Evolutionary conservation across 2,113 vertebrate genomes (phyloP).

Genomic region (Centrocercus urophasianus): DNA sequence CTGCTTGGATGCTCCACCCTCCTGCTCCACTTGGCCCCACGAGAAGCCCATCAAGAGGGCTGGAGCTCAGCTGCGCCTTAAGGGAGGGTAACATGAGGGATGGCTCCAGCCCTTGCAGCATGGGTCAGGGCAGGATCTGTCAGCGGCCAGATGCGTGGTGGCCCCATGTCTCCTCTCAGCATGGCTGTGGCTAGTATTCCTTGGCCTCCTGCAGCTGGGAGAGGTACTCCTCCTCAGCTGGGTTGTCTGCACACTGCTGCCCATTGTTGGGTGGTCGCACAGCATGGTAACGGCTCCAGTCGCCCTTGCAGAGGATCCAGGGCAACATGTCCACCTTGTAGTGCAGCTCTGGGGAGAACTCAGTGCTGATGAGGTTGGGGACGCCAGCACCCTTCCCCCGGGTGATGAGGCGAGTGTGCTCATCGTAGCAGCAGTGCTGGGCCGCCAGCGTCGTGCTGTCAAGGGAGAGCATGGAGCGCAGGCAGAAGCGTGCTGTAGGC

Average conservation of each 20-base stretch:
- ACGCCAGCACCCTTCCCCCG: conserved; percentile 89
- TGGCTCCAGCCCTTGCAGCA: not conserved
- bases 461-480: conserved; percentile 86
- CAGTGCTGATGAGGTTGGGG: conserved; percentile 89
- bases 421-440: conserved; percentile 92
- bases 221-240: conserved; percentile 86
- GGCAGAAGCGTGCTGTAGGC: conserved; percentile 87
- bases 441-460: conserved; percentile 87
- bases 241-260: conserved; percentile 84
- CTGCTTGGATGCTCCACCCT: no score
- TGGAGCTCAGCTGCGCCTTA: not conserved
- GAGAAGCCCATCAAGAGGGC: not conserved
- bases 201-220: conserved; percentile 91
- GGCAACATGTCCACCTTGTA: conserved; percentile 93
- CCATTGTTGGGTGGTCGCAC: conserved; percentile 91
- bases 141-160: not conserved
- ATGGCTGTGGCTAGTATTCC: conserved; percentile 80
- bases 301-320: conserved; percentile 93
- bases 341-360: conserved; percentile 93
- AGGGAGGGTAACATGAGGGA: not conserved
- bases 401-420: conserved; percentile 86
- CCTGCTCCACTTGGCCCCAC: rapidly evolving
- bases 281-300: conserved; percentile 91
- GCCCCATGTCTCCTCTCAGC: not conserved
- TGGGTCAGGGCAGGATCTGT: not conserved